Evolutionary conservation across 1,140 invertebrate species (phyloP).

Genomic region (Apolygus lucorum): DNA sequence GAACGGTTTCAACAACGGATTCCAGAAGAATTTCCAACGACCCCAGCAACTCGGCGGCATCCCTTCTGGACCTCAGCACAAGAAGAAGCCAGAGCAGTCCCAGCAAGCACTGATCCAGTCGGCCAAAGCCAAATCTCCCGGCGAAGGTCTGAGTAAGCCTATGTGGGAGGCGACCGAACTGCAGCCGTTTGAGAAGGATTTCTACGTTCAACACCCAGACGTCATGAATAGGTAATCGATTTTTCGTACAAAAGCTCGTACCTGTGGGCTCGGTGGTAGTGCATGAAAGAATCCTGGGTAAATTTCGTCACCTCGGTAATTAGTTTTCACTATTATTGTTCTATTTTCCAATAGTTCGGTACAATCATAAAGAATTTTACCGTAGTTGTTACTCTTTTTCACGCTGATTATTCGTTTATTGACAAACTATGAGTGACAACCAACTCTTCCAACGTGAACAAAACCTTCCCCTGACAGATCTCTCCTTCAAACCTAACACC

Average conservation of each 20-base stretch:
- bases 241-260: conserved; percentile 34
- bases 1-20: background rate
- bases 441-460: too few relatives aligned
- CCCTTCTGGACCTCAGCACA: background rate
- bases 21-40: background rate
- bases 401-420: too few relatives aligned
- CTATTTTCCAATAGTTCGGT: too few relatives aligned
- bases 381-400: too few relatives aligned
- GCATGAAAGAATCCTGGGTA: too few relatives aligned
- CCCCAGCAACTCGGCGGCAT: background rate
- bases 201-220: conserved; percentile 77
- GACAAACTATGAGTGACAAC: too few relatives aligned
- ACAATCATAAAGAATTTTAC: too few relatives aligned
- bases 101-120: background rate
- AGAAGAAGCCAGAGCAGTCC: conserved; percentile 7
- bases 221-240: conserved; percentile 50
- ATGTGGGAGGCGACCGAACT: conserved; percentile 70
- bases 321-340: too few relatives aligned
- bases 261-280: background rate
- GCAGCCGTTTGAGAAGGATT: conserved; percentile 80
- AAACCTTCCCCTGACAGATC: too few relatives aligned
- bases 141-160: conserved; percentile 70
- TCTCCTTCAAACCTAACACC: too few relatives aligned
- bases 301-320: too few relatives aligned
- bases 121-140: conserved; percentile 48